phyloP scores from a whole-genome alignment of 2,113 vertebrate genomes.

The Hydropotes inermis region DNA sequence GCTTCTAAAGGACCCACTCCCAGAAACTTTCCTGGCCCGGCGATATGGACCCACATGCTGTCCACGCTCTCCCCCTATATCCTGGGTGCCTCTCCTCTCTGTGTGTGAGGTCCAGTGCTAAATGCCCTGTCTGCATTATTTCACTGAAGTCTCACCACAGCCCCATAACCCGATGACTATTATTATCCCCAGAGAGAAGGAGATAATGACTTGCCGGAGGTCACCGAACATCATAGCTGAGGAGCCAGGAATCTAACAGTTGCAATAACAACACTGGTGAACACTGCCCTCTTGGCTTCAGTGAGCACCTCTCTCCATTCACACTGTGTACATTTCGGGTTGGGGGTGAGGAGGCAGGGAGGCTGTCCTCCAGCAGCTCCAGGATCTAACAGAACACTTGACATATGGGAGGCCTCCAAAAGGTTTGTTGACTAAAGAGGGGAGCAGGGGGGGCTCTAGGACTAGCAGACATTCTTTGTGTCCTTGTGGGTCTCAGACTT shows the following conservation, averaged over 20 bases:
- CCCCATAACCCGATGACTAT: background rate
- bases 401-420: background rate
- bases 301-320: fast-evolving
- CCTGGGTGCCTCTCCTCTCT: background rate
- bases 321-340: background rate
- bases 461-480: background rate
- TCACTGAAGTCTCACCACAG: background rate
- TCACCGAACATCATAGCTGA: background rate
- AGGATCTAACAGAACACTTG: constrained; percentile 13
- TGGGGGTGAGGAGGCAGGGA: background rate
- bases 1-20: background rate
- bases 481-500: background rate
- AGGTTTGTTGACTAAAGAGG: background rate
- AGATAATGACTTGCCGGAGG: background rate
- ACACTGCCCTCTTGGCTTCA: background rate
- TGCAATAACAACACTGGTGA: too few species aligned
- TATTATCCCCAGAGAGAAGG: background rate
- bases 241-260: background rate
- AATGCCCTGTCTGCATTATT: fast-evolving
- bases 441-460: background rate
- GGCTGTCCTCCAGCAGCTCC: background rate
- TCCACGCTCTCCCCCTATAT: too few species aligned
- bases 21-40: background rate
- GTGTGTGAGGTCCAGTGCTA: background rate
- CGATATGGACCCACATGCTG: background rate